A percentile compares a stretch with the other conserved stretches of the same genome.
These are phyloP conservation scores for Cottus gobio DNA, from an alignment of 2,113 vertebrate species.

Conservation along the genomic window DNA sequence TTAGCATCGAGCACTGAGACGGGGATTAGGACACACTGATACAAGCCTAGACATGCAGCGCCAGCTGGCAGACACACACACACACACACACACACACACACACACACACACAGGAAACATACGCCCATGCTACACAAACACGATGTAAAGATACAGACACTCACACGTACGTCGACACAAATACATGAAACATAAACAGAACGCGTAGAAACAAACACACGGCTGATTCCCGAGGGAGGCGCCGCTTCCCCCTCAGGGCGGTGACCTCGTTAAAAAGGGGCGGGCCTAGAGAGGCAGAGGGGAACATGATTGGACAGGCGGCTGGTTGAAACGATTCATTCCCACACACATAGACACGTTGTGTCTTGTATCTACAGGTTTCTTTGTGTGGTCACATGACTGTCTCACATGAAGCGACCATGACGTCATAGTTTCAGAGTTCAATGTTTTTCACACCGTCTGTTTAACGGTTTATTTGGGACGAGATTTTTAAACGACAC, in stretches of 20 bases:
- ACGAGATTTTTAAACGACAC: too few relatives aligned
- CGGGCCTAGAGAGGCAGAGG: background rate
- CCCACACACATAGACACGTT: too few relatives aligned
- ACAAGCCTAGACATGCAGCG: conserved; percentile 65
- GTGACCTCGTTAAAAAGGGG: conserved; percentile 5
- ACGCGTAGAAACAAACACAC: background rate
- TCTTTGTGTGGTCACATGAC: too few relatives aligned
- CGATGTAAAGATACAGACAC: background rate
- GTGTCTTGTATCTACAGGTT: too few relatives aligned
- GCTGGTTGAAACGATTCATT: conserved; percentile 10
- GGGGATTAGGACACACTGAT: conserved; percentile 71
- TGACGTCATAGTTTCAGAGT: too few relatives aligned
- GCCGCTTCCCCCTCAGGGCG: conserved; percentile 28
- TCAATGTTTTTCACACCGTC: too few relatives aligned
- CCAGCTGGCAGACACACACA: conserved; percentile 42
- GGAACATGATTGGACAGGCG: background rate
- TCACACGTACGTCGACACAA: background rate
- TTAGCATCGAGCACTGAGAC: conserved; percentile 55
- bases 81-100: conserved; percentile 18
- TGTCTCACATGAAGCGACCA: too few relatives aligned
- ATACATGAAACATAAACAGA: background rate
- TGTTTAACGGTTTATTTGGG: too few relatives aligned
- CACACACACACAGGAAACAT: background rate
- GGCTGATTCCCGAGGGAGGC: too few relatives aligned
- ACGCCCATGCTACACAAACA: background rate